Evolutionary conservation across 2,888 invertebrate genomes (phyloP).

Genomic region (Cheilosia impressa): DNA sequence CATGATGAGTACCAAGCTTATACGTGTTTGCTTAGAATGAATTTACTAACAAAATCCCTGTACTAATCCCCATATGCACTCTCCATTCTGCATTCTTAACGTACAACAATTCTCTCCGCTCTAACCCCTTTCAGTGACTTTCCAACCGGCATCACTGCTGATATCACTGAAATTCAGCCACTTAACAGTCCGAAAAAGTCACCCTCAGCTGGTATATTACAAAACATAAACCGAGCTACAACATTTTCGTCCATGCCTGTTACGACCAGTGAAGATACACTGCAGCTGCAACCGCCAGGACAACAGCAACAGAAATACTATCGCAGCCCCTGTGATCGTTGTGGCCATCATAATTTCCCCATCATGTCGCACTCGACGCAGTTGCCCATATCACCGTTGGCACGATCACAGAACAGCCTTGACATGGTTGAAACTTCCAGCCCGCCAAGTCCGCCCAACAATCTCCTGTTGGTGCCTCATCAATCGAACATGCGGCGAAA

Average conservation of each 20-base stretch:
- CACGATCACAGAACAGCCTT: slow-evolving; percentile 81
- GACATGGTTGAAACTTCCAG: slow-evolving; percentile 79
- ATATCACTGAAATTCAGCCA: slow-evolving; percentile 64
- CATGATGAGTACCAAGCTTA: too few relatives aligned
- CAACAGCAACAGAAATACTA: slow-evolving; percentile 71
- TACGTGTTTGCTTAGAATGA: background rate
- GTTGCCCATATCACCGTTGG: slow-evolving; percentile 80
- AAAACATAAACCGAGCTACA: slow-evolving; percentile 45
- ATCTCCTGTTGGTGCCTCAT: slow-evolving; percentile 76
- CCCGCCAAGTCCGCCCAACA: slow-evolving; percentile 76
- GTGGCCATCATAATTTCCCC: slow-evolving; percentile 81
- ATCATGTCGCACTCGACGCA: slow-evolving; percentile 79
- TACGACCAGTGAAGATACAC: slow-evolving; percentile 32
- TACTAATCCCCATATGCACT: background rate
- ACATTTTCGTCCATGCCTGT: slow-evolving; percentile 46
- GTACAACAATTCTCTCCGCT: too few relatives aligned
- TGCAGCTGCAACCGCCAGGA: slow-evolving; percentile 12
- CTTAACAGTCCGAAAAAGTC: slow-evolving; percentile 48
- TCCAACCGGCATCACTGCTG: slow-evolving; percentile 52
- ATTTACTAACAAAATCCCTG: background rate
- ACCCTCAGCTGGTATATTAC: slow-evolving; percentile 54
- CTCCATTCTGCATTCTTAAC: background rate
- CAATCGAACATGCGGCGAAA: slow-evolving; percentile 78
- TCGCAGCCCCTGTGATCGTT: slow-evolving; percentile 81
- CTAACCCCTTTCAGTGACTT: slow-evolving; percentile 50